These are phyloP conservation scores for Hylomyscus alleni DNA, from an alignment of 2,797 vertebrate species.

Conservation along the genomic window DNA sequence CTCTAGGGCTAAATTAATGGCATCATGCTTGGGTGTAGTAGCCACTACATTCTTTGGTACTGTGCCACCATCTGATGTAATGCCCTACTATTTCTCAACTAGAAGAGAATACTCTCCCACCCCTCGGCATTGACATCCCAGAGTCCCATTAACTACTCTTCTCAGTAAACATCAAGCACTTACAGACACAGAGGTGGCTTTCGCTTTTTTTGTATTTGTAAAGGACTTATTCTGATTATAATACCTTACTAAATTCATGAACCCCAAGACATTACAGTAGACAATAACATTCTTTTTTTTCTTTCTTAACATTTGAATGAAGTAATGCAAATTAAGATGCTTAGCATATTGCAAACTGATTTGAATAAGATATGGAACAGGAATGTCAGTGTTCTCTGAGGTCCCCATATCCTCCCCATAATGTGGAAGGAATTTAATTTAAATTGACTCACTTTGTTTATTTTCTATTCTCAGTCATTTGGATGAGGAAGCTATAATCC, in stretches of 20 bases:
- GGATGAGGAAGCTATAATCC: conserved; percentile 10
- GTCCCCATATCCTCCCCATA: not conserved
- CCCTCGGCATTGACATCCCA: not conserved
- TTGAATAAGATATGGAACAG: conserved; percentile 21
- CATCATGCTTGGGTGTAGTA: not conserved
- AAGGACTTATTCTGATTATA: conserved; percentile 53
- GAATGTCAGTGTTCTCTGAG: conserved; percentile 33
- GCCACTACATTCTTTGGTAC: not conserved
- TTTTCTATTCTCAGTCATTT: conserved; percentile 49
- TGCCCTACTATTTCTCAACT: not conserved
- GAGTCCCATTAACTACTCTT: conserved; percentile 32
- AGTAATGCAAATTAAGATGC: conserved; percentile 2
- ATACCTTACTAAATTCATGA: conserved; percentile 40
- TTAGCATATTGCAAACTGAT: not conserved
- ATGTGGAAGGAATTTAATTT: conserved; percentile 39
- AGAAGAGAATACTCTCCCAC: conserved; percentile 33
- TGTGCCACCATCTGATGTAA: not conserved
- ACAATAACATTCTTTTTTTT: not conserved
- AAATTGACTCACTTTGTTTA: not conserved
- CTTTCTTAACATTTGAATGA: conserved; percentile 57
- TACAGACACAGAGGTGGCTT: not conserved
- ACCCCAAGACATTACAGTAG: not conserved
- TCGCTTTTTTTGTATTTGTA: conserved; percentile 30
- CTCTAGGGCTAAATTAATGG: not conserved
- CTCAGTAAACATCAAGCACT: conserved; percentile 31